phyloP scores from a whole-genome alignment of 92 coral and sea anemone genomes.

The Palythoa heliodiscus region DNA sequence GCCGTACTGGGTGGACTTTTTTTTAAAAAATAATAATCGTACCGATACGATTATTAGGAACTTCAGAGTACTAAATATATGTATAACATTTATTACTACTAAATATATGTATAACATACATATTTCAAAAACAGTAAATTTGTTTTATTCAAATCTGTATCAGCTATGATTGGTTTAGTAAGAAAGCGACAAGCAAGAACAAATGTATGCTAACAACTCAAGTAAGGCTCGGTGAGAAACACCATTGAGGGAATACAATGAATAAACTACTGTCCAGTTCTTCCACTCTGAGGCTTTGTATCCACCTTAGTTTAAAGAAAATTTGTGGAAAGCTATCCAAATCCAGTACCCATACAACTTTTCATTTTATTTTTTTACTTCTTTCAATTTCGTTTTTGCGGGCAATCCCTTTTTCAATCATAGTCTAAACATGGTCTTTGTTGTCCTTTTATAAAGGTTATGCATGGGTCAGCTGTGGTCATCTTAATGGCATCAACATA shows the following conservation, averaged over 20 bases:
- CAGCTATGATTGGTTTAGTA: background rate
- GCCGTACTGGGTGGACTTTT: too few species aligned
- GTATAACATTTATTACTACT: too few species aligned
- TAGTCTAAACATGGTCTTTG: background rate
- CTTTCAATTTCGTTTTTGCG: background rate
- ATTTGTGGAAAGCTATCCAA: background rate
- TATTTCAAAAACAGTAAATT: background rate
- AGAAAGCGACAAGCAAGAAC: background rate
- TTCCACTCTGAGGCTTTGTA: background rate
- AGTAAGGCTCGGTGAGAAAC: background rate
- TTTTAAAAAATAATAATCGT: too few species aligned
- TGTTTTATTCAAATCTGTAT: background rate
- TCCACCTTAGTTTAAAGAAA: background rate
- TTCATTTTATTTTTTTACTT: background rate
- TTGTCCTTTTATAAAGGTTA: constrained; percentile 48
- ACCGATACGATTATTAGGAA: too few species aligned
- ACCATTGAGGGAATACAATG: background rate
- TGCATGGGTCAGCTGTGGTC: constrained; percentile 69
- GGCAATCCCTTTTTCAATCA: background rate
- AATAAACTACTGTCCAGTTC: background rate
- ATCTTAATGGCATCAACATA: constrained; percentile 66
- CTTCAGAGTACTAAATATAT: too few species aligned
- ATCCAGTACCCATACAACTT: background rate
- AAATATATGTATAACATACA: too few species aligned
- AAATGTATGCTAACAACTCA: constrained; percentile 36